Percentiles rank a stretch among this genome's conserved stretches.
Evolutionary conservation across 2,888 invertebrate genomes (phyloP).

Genomic region (Plagiodera versicolora): DNA sequence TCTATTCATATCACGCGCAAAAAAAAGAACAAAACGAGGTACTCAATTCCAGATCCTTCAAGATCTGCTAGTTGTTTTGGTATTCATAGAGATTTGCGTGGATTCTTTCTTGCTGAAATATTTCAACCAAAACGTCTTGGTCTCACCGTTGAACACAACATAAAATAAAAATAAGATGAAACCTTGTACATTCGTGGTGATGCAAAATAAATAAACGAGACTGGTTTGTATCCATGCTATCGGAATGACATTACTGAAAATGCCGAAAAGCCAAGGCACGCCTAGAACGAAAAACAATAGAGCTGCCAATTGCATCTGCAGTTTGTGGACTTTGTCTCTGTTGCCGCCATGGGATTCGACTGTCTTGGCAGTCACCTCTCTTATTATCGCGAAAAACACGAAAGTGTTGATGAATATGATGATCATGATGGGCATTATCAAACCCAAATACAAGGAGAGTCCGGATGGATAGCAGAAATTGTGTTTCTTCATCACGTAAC

Average conservation of each 20-base stretch:
- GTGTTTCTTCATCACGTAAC: slow-evolving; percentile 56
- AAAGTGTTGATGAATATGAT: slow-evolving; percentile 61
- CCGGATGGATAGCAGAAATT: slow-evolving; percentile 62
- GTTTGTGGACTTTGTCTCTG: slow-evolving; percentile 56
- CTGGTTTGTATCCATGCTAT: slow-evolving; percentile 38
- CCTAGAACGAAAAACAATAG: slow-evolving; percentile 64
- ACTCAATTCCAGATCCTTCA: neutral
- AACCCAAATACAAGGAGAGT: slow-evolving; percentile 59
- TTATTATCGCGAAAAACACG: slow-evolving; percentile 62
- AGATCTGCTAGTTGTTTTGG: slow-evolving; percentile 18
- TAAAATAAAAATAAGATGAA: slow-evolving; percentile 66
- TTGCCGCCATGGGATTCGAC: slow-evolving; percentile 36
- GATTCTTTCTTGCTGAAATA: slow-evolving; percentile 18
- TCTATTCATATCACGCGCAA: too few species aligned
- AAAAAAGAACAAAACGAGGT: too few species aligned
- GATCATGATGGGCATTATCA: slow-evolving; percentile 59
- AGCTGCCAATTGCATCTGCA: slow-evolving; percentile 62
- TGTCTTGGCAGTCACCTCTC: slow-evolving; percentile 53
- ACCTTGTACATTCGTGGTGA: slow-evolving; percentile 62
- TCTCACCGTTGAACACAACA: slow-evolving; percentile 62
- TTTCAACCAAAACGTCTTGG: slow-evolving; percentile 59
- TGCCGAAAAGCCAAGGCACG: slow-evolving; percentile 64
- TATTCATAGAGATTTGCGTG: slow-evolving; percentile 13
- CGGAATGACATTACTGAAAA: slow-evolving; percentile 54
- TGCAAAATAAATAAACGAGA: slow-evolving; percentile 58